Conservation (phyloP, 2,113 vertebrate genomes). For the Protomyctophum bolini region DNA sequence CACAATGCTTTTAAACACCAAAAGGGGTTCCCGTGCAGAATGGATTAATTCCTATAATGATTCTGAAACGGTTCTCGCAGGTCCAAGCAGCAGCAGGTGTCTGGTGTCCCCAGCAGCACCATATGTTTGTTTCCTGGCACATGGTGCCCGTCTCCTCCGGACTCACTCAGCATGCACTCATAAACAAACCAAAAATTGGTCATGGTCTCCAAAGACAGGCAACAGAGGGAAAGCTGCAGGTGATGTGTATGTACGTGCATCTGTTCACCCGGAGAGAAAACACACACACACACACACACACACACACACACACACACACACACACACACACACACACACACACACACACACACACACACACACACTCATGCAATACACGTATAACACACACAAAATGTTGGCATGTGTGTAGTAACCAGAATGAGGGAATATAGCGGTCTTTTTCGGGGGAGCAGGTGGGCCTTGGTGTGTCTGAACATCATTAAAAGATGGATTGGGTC, state of each 20-base stretch:
- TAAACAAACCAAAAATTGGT: constrained; percentile 78
- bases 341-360: constrained; percentile 43
- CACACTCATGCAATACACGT: too few relatives aligned
- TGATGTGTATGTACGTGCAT: constrained; percentile 39
- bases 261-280: constrained; percentile 24
- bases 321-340: constrained; percentile 18
- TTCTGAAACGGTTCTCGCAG: constrained; percentile 61
- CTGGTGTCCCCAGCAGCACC: constrained; percentile 66
- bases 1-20: too few relatives aligned
- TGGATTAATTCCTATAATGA: constrained; percentile 67
- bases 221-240: constrained; percentile 50
- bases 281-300: constrained; percentile 28
- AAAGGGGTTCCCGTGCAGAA: too few relatives aligned
- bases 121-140: constrained; percentile 78
- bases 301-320: constrained; percentile 3
- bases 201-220: constrained; percentile 69
- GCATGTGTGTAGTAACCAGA: not conserved
- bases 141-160: constrained; percentile 51
- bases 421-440: constrained; percentile 33
- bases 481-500: constrained; percentile 73
- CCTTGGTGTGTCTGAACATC: constrained; percentile 62
- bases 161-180: constrained; percentile 70
- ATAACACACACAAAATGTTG: constrained; percentile 18
- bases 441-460: constrained; percentile 63
- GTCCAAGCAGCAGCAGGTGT: constrained; percentile 66